phyloP scores from a whole-genome alignment of 2,888 invertebrate species.

The Julus scandinavius region DNA sequence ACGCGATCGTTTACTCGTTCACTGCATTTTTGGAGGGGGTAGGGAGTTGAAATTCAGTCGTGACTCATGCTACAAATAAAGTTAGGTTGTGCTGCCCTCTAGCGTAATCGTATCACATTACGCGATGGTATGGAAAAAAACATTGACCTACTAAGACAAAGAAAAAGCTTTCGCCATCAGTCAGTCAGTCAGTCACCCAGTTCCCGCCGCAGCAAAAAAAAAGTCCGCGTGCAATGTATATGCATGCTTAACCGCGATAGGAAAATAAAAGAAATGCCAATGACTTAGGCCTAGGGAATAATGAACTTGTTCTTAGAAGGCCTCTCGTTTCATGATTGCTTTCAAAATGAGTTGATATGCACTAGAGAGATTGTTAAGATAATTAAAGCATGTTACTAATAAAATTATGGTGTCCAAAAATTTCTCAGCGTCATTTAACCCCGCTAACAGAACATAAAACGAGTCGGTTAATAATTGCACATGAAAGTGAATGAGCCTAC shows the following conservation, averaged over 20 bases:
- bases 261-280: constrained; percentile 18
- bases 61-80: not conserved
- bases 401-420: not conserved
- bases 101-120: not conserved
- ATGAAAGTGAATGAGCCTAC: not conserved
- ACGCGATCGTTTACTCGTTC: constrained; percentile 37
- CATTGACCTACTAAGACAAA: constrained; percentile 10
- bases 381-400: not conserved
- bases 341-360: not conserved
- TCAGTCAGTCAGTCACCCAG: constrained; percentile 10
- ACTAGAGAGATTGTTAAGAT: not conserved
- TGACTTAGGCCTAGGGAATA: constrained; percentile 11
- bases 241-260: not conserved
- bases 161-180: constrained; percentile 18
- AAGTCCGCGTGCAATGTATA: not conserved
- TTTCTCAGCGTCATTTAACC: not conserved
- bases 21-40: not conserved
- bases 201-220: not conserved
- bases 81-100: constrained; percentile 20
- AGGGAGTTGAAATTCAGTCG: not conserved
- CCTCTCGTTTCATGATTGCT: not conserved
- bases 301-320: not conserved
- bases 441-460: not conserved
- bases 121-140: not conserved
- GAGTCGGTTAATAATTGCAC: not conserved